A percentile compares a stretch with the other conserved stretches of the same genome.
phyloP scores from a whole-genome alignment of 53 echinoderm and acorn worm genomes.

The Mesocentrotus franciscanus region DNA sequence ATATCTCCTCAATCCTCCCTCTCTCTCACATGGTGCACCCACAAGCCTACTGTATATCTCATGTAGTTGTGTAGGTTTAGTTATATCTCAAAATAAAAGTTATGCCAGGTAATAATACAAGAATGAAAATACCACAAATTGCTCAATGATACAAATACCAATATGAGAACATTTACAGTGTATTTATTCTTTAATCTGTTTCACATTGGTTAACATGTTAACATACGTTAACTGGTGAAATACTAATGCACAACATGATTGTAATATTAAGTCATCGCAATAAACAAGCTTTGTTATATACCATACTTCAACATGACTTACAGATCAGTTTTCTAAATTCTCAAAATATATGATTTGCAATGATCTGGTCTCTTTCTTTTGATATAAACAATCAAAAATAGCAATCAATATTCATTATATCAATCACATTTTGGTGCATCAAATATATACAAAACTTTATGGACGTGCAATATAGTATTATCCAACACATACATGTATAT shows the following conservation, averaged over 20 bases:
- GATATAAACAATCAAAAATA: not conserved
- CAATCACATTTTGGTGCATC: slow-evolving; percentile 23
- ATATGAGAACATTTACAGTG: slow-evolving; percentile 11
- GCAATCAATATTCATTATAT: not conserved
- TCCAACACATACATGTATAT: not conserved
- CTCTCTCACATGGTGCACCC: too few relatives aligned
- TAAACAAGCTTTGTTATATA: not conserved
- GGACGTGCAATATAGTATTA: slow-evolving; percentile 35
- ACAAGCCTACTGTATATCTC: too few relatives aligned
- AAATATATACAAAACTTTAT: slow-evolving; percentile 24
- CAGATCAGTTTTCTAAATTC: not conserved
- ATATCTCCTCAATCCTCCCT: too few relatives aligned
- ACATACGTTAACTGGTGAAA: slow-evolving; percentile 16
- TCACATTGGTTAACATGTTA: not conserved
- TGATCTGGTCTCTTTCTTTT: not conserved
- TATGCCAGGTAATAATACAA: too few relatives aligned
- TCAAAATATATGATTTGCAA: slow-evolving; percentile 11
- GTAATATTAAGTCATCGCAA: not conserved
- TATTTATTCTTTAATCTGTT: not conserved
- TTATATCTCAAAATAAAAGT: too few relatives aligned
- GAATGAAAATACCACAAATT: not conserved
- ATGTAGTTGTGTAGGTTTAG: too few relatives aligned
- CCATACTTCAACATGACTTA: not conserved
- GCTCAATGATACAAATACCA: not conserved
- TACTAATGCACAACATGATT: slow-evolving; percentile 45